phyloP scores from a whole-genome alignment of 2,113 vertebrate species.

The Thalassoma bifasciatum region DNA sequence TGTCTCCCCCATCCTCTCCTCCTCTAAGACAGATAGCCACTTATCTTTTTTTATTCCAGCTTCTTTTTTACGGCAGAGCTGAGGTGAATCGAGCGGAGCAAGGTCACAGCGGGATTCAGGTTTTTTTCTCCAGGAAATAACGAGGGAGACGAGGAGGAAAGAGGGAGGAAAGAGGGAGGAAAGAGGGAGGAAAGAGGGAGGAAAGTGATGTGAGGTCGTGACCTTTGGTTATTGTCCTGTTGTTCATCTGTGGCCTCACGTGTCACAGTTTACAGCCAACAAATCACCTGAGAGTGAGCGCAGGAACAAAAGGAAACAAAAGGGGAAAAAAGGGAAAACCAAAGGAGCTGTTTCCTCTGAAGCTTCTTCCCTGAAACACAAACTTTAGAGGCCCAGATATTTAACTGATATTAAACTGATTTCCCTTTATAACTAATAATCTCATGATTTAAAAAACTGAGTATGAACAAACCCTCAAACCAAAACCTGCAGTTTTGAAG shows the following conservation, averaged over 20 bases:
- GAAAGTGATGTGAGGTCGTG: neutral
- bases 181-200: neutral
- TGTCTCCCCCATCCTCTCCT: neutral
- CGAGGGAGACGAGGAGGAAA: neutral
- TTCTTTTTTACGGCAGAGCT: constrained; percentile 48
- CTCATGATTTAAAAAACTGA: no score
- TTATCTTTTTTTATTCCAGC: constrained; percentile 32
- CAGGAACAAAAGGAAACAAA: no score
- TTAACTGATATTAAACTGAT: no score
- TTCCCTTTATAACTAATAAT: no score
- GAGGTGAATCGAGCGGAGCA: constrained; percentile 28
- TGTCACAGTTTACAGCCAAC: constrained; percentile 8
- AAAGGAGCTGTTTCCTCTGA: neutral
- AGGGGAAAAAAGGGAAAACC: no score
- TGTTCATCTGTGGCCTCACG: constrained; percentile 14
- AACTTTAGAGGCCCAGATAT: no score
- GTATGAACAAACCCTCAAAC: no score
- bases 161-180: no score
- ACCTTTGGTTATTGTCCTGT: constrained; percentile 32
- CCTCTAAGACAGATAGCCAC: constrained; percentile 37
- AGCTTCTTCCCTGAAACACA: neutral
- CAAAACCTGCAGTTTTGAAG: no score
- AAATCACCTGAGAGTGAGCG: constrained; percentile 15
- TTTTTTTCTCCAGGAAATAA: constrained; percentile 21
- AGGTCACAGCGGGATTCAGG: constrained; percentile 46